Percentiles rank a stretch among this genome's conserved stretches.
phyloP scores from a whole-genome alignment of 2,113 vertebrate species.

The Pterophyllum scalare region DNA sequence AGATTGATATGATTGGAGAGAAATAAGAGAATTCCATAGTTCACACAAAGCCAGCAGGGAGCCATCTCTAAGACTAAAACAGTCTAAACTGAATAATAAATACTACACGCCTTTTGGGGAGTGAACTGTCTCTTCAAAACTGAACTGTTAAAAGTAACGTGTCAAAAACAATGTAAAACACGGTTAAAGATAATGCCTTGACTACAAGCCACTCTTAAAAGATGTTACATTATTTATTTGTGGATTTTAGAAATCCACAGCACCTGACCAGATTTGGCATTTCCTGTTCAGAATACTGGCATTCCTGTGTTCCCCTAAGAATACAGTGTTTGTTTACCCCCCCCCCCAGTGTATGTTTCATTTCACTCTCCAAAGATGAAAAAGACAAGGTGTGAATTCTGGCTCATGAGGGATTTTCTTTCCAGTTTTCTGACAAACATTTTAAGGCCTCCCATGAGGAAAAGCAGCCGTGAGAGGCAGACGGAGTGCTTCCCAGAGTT shows the following conservation, averaged over 20 bases:
- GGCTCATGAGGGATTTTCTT: constrained; percentile 35
- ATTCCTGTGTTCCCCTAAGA: neutral
- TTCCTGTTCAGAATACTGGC: neutral
- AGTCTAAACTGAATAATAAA: neutral
- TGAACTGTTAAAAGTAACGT: too few relatives aligned
- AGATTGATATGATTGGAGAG: neutral
- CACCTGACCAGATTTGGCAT: constrained; percentile 3
- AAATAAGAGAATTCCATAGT: neutral
- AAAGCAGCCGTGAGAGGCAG: constrained; percentile 14
- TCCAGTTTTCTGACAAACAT: constrained; percentile 39
- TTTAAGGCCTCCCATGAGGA: constrained; percentile 44
- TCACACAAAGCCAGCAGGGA: neutral
- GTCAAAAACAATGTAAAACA: neutral
- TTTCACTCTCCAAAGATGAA: constrained; percentile 26
- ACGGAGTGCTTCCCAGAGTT: constrained; percentile 37
- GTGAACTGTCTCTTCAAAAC: neutral
- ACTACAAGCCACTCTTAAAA: neutral
- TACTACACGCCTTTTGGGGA: neutral
- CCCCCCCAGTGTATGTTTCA: neutral
- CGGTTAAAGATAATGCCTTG: neutral
- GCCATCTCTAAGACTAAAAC: neutral
- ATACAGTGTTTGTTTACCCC: neutral
- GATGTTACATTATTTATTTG: neutral
- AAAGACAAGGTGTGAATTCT: constrained; percentile 40
- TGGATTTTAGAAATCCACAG: neutral